phyloP scores from a whole-genome alignment of 2,113 vertebrate genomes.

The Megaceryle maxima region DNA sequence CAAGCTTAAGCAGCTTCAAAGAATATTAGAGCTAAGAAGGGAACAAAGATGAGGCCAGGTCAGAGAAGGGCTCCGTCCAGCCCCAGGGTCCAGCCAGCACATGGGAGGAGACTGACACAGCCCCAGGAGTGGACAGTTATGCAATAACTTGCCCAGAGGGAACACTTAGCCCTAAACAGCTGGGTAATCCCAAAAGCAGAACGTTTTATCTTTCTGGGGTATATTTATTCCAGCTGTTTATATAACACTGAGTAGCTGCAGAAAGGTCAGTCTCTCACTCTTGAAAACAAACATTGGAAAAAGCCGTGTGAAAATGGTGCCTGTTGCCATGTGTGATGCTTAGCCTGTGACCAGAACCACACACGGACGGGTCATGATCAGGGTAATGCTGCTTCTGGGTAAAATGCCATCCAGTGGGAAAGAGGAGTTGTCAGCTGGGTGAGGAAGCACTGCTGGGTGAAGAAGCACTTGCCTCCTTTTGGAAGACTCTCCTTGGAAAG shows the following conservation, averaged over 20 bases:
- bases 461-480: neutral
- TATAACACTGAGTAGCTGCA: slow-evolving; percentile 3
- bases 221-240: slow-evolving; percentile 36
- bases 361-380: neutral
- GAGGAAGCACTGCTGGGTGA: neutral
- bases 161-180: slow-evolving; percentile 2
- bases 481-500: neutral
- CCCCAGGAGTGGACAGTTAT: neutral
- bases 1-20: slow-evolving; percentile 1
- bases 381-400: neutral
- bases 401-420: neutral
- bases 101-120: neutral
- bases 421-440: neutral
- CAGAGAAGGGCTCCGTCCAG: neutral
- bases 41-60: neutral
- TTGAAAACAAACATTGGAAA: neutral
- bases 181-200: slow-evolving; percentile 17
- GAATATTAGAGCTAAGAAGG: slow-evolving; percentile 1
- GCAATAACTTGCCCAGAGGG: neutral
- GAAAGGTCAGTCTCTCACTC: neutral
- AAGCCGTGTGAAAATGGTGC: neutral
- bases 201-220: neutral
- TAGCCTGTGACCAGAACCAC: neutral
- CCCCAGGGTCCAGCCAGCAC: neutral
- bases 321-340: neutral